Evolutionary conservation across 2,888 invertebrate genomes (phyloP).

Genomic region (Drosophila pseudotakahashii): DNA sequence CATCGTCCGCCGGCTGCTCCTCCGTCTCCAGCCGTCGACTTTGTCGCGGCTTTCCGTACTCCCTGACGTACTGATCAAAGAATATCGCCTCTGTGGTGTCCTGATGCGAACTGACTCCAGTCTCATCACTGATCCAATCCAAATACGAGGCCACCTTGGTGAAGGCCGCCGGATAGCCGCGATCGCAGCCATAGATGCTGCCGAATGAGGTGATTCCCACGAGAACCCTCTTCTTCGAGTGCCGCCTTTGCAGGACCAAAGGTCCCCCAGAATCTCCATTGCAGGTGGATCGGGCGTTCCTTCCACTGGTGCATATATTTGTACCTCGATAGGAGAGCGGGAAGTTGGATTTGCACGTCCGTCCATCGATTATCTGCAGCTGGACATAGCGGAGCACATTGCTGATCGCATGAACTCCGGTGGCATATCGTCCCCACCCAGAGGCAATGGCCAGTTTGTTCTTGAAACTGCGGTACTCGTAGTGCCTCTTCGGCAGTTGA

Average conservation of each 20-base stretch:
- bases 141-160: constrained; percentile 83
- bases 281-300: constrained; percentile 83
- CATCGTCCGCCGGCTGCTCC: constrained; percentile 53
- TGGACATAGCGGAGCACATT: constrained; percentile 83
- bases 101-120: constrained; percentile 71
- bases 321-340: constrained; percentile 82
- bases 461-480: constrained; percentile 80
- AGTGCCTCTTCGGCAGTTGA: constrained; percentile 81
- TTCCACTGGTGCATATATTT: constrained; percentile 84
- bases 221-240: constrained; percentile 75
- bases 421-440: constrained; percentile 85
- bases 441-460: constrained; percentile 83
- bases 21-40: constrained; percentile 46
- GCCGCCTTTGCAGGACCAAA: constrained; percentile 77
- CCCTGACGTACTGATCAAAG: constrained; percentile 65
- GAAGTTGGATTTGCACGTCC: constrained; percentile 83
- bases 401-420: constrained; percentile 83
- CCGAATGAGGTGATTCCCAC: constrained; percentile 83
- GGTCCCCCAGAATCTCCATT: constrained; percentile 85
- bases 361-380: constrained; percentile 82
- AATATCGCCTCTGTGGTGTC: constrained; percentile 73
- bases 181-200: constrained; percentile 82
- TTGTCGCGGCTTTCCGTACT: constrained; percentile 55
- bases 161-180: constrained; percentile 82
- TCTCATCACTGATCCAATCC: constrained; percentile 82